phyloP scores from a whole-genome alignment of 2,113 vertebrate species.

The Carollia perspicillata region DNA sequence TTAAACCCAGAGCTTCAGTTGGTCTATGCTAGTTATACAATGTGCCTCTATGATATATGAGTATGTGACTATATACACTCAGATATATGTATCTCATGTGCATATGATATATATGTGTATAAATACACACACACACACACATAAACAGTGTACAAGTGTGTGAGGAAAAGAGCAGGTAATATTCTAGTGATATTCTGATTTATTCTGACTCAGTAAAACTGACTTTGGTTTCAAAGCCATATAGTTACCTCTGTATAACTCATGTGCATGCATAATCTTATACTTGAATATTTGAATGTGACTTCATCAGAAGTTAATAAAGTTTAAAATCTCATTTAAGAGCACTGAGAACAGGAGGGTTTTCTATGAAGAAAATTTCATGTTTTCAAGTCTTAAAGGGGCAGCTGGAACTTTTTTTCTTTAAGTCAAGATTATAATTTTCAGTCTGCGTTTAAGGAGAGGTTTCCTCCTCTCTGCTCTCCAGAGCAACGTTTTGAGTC shows the following conservation, averaged over 20 bases:
- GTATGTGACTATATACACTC: background rate
- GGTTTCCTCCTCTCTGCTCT: background rate
- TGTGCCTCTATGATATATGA: background rate
- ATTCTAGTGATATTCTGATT: background rate
- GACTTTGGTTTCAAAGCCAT: background rate
- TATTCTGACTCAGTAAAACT: background rate
- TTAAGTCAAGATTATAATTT: background rate
- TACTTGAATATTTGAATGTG: background rate
- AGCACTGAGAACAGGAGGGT: background rate
- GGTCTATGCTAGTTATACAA: background rate
- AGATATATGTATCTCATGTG: background rate
- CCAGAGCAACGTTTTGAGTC: background rate
- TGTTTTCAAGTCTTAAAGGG: background rate
- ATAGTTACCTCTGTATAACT: background rate
- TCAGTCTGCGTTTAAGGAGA: background rate
- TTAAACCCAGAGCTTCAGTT: background rate
- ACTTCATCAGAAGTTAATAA: slow-evolving; percentile 8
- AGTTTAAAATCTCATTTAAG: slow-evolving; percentile 1
- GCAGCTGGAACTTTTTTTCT: background rate
- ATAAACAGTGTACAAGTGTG: background rate
- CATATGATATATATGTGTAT: background rate
- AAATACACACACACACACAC: too few species aligned
- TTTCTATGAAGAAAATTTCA: background rate
- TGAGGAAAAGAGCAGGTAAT: too few species aligned
- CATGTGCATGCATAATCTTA: background rate